These are phyloP conservation scores for Erebia palarica DNA, from an alignment of 2,888 invertebrate species.

Conservation along the genomic window DNA sequence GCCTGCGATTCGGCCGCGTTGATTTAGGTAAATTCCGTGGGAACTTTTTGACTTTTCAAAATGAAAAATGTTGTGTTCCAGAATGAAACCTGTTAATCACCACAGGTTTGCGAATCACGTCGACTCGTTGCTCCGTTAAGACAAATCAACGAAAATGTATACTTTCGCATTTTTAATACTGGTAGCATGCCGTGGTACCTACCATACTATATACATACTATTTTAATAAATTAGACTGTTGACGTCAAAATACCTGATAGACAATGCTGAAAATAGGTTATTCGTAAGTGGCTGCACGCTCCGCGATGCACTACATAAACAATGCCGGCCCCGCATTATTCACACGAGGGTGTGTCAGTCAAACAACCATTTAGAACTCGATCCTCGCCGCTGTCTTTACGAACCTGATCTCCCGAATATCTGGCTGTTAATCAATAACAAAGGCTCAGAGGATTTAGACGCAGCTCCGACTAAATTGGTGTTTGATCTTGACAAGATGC, in stretches of 20 bases:
- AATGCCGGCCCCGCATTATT: slow-evolving; percentile 54
- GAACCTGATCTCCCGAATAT: slow-evolving; percentile 52
- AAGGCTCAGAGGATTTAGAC: slow-evolving; percentile 40
- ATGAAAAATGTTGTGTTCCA: too few relatives aligned
- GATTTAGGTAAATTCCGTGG: too few relatives aligned
- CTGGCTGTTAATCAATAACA: slow-evolving; percentile 43
- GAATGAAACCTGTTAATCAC: too few relatives aligned
- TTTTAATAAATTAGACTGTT: not conserved
- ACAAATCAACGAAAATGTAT: too few relatives aligned
- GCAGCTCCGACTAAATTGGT: slow-evolving; percentile 30
- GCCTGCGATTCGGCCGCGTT: too few relatives aligned
- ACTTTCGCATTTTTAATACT: too few relatives aligned
- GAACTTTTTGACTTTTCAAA: too few relatives aligned
- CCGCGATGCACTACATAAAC: slow-evolving; percentile 63
- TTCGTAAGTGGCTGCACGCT: slow-evolving; percentile 49
- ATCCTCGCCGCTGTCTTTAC: slow-evolving; percentile 66
- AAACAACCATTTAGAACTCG: slow-evolving; percentile 68
- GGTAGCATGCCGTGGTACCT: too few relatives aligned
- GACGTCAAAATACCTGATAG: not conserved
- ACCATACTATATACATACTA: too few relatives aligned
- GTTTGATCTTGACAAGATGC: slow-evolving; percentile 21
- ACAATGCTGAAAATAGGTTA: slow-evolving; percentile 38
- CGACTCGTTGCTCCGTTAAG: too few relatives aligned
- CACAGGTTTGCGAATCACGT: too few relatives aligned
- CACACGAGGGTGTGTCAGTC: slow-evolving; percentile 76